Evolutionary conservation across 1,140 invertebrate species (phyloP), one percentile per base, ranked within the genome.

Genomic region (Paralvinella palmiformis): DNA sequence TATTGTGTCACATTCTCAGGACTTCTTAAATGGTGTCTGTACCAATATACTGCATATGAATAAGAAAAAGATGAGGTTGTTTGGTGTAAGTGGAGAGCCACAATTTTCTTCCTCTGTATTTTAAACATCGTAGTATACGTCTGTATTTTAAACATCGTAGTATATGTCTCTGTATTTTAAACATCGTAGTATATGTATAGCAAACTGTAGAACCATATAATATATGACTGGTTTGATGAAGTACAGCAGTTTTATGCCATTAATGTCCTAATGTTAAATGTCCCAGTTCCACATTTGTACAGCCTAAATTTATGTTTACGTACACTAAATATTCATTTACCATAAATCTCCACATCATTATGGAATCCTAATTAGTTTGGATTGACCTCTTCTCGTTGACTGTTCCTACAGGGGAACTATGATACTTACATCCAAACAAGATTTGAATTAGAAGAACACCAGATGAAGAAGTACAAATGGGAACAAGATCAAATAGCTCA

Each of bases 1-100:
- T n/a, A 88, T 99, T 56, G 95, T 99, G 70, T 99, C 96, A 1
- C 97, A 99, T 81, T 99, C 97, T n/a, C 96, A 99, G 85, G 97
- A 99, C 87, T 99, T 99, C 79, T 83, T 99, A 64, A 99, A 99
- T 81, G 96, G 96, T 64, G 94, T 99, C 48, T 99, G 96, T 82
- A 99, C 94, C 20, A 98, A 99, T 80, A 98, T 98, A 61, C 89
- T 99, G 71, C 95, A 99, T 81, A 87, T 99, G 75, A 88, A 92
- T 74, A 90, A 96, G 75, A 91, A 92, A 71, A 88, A 91, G 59
- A 85, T 99, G 0, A 93, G 96, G 74, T 96, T 95, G 81, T 99
- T 93, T 80, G 91, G 90, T 20, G 94, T 84, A 92, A 85, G 84
- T 79, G 3, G 5, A 48, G 27, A n/a, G 13, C 37, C 37, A n/a